phyloP scores from a whole-genome alignment of 2,888 invertebrate species.

The Pycnomerus fuliginosus region DNA sequence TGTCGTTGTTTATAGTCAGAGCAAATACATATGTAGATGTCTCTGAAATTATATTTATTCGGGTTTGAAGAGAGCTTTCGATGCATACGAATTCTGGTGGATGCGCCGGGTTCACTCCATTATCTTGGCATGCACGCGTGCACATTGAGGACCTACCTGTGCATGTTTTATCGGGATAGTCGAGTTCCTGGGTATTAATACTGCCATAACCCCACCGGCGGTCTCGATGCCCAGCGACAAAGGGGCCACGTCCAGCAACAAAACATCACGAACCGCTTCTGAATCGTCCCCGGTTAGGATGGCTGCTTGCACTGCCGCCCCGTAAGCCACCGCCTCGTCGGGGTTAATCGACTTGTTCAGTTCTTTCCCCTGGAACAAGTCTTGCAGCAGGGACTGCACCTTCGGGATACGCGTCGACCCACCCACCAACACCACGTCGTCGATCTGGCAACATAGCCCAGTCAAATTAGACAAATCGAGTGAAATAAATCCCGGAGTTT shows the following conservation, averaged over 20 bases:
- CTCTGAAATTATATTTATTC: too few relatives aligned
- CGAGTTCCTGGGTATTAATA: conserved; percentile 66
- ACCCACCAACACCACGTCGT: conserved; percentile 62
- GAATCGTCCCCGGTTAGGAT: conserved; percentile 39
- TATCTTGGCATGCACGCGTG: not conserved
- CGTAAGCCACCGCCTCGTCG: conserved; percentile 70
- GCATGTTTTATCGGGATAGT: conserved; percentile 66
- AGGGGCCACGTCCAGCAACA: conserved; percentile 65
- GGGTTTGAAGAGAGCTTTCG: too few relatives aligned
- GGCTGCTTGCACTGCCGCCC: conserved; percentile 66
- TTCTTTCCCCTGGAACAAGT: conserved; percentile 58
- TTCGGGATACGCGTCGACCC: conserved; percentile 71
- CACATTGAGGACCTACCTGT: conserved; percentile 42
- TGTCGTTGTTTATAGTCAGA: too few relatives aligned
- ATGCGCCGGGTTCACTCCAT: conserved; percentile 10
- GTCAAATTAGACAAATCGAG: too few relatives aligned
- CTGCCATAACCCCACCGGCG: conserved; percentile 71
- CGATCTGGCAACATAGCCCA: conserved; percentile 53
- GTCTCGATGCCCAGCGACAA: conserved; percentile 71
- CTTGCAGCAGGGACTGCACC: conserved; percentile 62
- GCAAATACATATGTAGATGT: too few relatives aligned
- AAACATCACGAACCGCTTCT: conserved; percentile 59
- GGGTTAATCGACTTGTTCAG: conserved; percentile 73
- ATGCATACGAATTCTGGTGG: conserved; percentile 9
- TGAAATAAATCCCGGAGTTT: too few relatives aligned